Conservation (phyloP, 2,113 vertebrate species). For the Hepsetus odoe region DNA sequence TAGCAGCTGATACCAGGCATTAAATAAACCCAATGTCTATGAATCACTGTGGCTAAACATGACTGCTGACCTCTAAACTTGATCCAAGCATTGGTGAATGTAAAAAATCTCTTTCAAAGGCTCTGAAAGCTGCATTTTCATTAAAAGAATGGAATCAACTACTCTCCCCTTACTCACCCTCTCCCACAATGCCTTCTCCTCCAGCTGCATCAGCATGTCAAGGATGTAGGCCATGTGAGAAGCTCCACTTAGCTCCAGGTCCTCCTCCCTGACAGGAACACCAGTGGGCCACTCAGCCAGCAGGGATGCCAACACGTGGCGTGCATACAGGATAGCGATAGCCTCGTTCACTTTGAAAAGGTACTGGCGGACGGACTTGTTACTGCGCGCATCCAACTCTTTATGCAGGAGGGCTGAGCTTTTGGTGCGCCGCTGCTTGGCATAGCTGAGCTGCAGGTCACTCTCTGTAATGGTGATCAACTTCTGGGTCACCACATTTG, state of each 20-base stretch:
- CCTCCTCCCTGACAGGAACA: slow-evolving; percentile 84
- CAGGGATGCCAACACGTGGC: slow-evolving; percentile 89
- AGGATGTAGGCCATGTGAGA: slow-evolving; percentile 97
- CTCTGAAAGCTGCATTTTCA: too few species aligned
- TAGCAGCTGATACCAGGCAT: too few species aligned
- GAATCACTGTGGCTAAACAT: too few species aligned
- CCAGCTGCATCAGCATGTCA: slow-evolving; percentile 98
- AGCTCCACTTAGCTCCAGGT: slow-evolving; percentile 88
- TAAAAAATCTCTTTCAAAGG: too few species aligned
- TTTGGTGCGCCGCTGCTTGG: slow-evolving; percentile 93
- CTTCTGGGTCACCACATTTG: slow-evolving; percentile 89
- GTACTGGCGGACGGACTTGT: slow-evolving; percentile 87
- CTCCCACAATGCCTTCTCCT: slow-evolving; percentile 92
- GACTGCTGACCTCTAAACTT: too few species aligned
- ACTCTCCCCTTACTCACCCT: slow-evolving; percentile 76
- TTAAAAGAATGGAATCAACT: too few species aligned
- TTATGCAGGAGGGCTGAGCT: slow-evolving; percentile 92
- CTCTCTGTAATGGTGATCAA: slow-evolving; percentile 93
- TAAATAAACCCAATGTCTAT: too few species aligned
- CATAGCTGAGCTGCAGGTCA: slow-evolving; percentile 92
- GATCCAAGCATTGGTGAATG: too few species aligned
- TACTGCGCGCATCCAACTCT: slow-evolving; percentile 90
- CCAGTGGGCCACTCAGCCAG: slow-evolving; percentile 89
- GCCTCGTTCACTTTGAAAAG: slow-evolving; percentile 94
- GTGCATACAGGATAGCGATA: slow-evolving; percentile 90